Percentiles rank a stretch among this genome's conserved stretches.
These are phyloP conservation scores for Erannis defoliaria DNA, from an alignment of 2,888 invertebrate genomes.

Conservation along the genomic window DNA sequence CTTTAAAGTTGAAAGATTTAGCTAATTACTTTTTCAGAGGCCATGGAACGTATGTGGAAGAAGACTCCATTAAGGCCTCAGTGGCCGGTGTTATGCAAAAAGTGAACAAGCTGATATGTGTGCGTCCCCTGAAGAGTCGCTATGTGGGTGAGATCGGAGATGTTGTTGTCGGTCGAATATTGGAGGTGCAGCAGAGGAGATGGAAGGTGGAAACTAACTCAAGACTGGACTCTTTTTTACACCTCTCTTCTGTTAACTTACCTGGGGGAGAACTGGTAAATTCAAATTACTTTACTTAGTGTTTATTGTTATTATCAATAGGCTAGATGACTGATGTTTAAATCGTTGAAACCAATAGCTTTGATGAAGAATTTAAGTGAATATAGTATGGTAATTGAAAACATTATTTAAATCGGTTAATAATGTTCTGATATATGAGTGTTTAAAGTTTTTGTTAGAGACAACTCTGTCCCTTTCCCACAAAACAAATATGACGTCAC, in stretches of 20 bases:
- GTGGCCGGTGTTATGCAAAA: constrained; percentile 97
- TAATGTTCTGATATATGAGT: too few species aligned
- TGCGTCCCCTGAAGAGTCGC: constrained; percentile 95
- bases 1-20: too few species aligned
- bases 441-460: too few species aligned
- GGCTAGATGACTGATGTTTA: too few species aligned
- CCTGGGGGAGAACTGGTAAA: constrained; percentile 98
- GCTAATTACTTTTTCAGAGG: constrained; percentile 88
- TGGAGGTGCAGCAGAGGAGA: constrained; percentile 96
- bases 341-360: too few species aligned
- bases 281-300: background rate
- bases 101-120: constrained; percentile 97
- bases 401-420: too few species aligned
- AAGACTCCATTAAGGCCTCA: constrained; percentile 94
- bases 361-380: too few species aligned
- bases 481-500: too few species aligned
- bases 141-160: constrained; percentile 98
- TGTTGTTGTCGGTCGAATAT: constrained; percentile 97
- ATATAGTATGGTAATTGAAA: too few species aligned
- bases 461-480: too few species aligned
- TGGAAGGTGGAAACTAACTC: constrained; percentile 99
- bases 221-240: constrained; percentile 93
- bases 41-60: constrained; percentile 97
- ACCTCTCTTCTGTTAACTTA: constrained; percentile 97
- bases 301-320: too few species aligned